These are phyloP conservation scores for Babylonia areolata DNA, from an alignment of 1,140 invertebrate genomes.

Conservation along the genomic window DNA sequence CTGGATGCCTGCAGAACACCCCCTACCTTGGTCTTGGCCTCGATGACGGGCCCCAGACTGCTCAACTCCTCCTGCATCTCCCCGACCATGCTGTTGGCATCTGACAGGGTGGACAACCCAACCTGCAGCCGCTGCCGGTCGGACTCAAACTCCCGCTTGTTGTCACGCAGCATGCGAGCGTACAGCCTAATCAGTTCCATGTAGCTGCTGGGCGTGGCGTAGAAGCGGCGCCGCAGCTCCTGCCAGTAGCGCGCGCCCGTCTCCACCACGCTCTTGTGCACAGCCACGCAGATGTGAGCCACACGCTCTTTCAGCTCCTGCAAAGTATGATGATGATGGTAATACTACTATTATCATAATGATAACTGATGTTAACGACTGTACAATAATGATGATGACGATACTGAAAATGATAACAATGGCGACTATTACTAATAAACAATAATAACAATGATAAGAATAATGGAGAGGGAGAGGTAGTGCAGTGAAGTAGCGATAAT, in stretches of 20 bases:
- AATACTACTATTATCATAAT: no score
- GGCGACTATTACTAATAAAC: no score
- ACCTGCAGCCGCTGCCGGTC: slow-evolving; percentile 72
- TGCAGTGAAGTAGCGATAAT: no score
- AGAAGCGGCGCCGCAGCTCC: slow-evolving; percentile 88
- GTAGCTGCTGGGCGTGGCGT: slow-evolving; percentile 91
- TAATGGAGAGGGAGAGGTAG: no score
- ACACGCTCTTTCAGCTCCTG: slow-evolving; percentile 69
- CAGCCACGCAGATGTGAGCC: slow-evolving; percentile 79
- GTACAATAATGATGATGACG: no score
- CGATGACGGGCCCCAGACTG: slow-evolving; percentile 71
- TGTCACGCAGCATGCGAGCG: slow-evolving; percentile 69
- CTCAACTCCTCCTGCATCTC: slow-evolving; percentile 74
- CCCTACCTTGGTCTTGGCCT: slow-evolving; percentile 72
- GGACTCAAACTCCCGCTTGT: slow-evolving; percentile 70
- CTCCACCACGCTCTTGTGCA: slow-evolving; percentile 82
- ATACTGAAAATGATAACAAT: no score
- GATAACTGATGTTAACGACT: no score
- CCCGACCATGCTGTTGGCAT: slow-evolving; percentile 72
- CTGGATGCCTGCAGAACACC: no score
- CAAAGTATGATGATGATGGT: no score
- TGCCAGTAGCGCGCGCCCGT: slow-evolving; percentile 84
- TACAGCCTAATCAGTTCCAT: slow-evolving; percentile 89
- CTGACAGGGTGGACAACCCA: slow-evolving; percentile 71
- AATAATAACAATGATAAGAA: no score